phyloP scores from a whole-genome alignment of 2,797 vertebrate genomes.

The Fratercula arctica region DNA sequence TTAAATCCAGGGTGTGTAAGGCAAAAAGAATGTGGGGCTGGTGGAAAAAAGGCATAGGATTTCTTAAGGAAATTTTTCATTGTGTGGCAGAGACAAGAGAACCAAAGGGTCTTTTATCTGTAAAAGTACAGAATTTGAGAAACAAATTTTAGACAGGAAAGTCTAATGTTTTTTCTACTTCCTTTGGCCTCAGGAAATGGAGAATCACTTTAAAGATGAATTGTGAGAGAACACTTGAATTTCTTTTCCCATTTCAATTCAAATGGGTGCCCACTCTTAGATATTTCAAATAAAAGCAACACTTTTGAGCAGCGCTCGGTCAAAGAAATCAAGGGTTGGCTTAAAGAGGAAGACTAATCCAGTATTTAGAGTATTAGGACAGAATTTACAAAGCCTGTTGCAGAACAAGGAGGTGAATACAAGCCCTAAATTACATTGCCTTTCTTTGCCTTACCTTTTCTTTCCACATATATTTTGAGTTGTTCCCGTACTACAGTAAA shows the following conservation, averaged over 20 bases:
- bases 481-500: neutral
- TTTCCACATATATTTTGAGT: neutral
- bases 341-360: neutral
- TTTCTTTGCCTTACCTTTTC: slow-evolving; percentile 1
- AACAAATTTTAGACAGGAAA: slow-evolving; percentile 50
- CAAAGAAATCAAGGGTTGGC: neutral
- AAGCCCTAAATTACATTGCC: neutral
- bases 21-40: slow-evolving; percentile 2
- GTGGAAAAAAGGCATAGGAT: neutral
- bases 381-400: neutral
- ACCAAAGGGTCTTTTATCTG: slow-evolving; percentile 33
- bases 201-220: slow-evolving; percentile 31
- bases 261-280: neutral
- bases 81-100: slow-evolving; percentile 3
- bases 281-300: slow-evolving; percentile 18
- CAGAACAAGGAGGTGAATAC: neutral
- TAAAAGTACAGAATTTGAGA: slow-evolving; percentile 41
- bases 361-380: neutral
- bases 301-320: neutral
- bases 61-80: slow-evolving; percentile 50
- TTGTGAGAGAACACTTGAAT: neutral
- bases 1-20: slow-evolving; percentile 40
- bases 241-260: slow-evolving; percentile 50
- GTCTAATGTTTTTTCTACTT: slow-evolving; percentile 24
- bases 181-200: slow-evolving; percentile 50